Percentiles rank a stretch among this genome's conserved stretches.
phyloP scores from a whole-genome alignment of 2,113 vertebrate genomes.

The Cathartes aura region DNA sequence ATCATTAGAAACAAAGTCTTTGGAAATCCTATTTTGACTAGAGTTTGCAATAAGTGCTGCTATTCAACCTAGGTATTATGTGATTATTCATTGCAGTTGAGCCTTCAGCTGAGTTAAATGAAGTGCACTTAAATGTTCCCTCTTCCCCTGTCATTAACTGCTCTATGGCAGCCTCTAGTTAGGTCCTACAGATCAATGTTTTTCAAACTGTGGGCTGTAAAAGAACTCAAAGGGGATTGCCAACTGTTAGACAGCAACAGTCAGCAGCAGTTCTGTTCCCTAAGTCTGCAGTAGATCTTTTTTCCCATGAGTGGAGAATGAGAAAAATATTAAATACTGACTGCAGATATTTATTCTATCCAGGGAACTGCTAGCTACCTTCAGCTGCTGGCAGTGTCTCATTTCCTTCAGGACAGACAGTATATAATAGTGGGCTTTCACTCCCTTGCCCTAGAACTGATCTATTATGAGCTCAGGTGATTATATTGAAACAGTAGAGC shows the following conservation, averaged over 20 bases:
- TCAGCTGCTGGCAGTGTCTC: neutral
- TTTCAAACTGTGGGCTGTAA: slow-evolving; percentile 9
- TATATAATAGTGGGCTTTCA: neutral
- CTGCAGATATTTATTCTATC: neutral
- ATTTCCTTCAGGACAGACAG: neutral
- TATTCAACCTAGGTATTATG: neutral
- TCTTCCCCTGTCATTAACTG: slow-evolving; percentile 32
- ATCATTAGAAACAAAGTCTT: slow-evolving; percentile 18
- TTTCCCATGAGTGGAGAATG: neutral
- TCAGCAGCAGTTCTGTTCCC: slow-evolving; percentile 4
- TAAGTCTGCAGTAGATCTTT: neutral
- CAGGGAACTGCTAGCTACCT: neutral
- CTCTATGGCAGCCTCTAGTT: neutral
- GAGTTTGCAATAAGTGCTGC: neutral
- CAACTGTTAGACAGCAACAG: slow-evolving; percentile 5
- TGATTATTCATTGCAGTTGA: slow-evolving; percentile 21
- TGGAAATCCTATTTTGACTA: slow-evolving; percentile 24
- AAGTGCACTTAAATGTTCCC: slow-evolving; percentile 9
- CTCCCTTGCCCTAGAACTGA: neutral
- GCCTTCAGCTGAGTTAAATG: slow-evolving; percentile 31
- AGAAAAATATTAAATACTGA: neutral
- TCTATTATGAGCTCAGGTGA: neutral
- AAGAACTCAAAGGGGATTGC: slow-evolving; percentile 22
- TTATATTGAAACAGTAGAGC: neutral
- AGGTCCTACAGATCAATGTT: slow-evolving; percentile 17